Conservation (phyloP, 2,113 vertebrate species). For the Nothocercus nigrocapillus region DNA sequence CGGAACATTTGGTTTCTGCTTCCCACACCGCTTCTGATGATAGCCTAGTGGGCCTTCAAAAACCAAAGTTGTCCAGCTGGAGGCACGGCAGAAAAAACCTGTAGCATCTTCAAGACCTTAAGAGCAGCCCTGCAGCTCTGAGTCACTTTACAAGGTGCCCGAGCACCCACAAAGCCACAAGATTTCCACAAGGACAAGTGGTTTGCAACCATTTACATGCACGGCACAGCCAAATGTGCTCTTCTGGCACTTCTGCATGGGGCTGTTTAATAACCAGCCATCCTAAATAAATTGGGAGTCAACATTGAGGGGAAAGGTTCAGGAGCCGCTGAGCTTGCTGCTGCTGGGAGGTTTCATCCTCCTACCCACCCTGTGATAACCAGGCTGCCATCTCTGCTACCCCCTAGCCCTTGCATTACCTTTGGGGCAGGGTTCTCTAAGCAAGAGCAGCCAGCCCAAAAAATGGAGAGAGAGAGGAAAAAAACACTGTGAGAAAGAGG, state of each 20-base stretch:
- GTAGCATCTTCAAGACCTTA: neutral
- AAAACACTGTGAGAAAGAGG: neutral
- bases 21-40: neutral
- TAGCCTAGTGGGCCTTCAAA: accelerated
- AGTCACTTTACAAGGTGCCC: neutral
- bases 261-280: neutral
- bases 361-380: neutral
- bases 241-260: neutral
- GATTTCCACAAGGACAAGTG: neutral
- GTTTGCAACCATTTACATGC: neutral
- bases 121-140: neutral
- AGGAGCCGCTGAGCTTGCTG: neutral
- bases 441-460: neutral
- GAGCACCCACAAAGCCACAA: neutral
- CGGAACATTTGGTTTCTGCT: neutral
- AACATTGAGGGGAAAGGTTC: neutral
- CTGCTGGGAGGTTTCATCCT: neutral
- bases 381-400: neutral
- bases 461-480: neutral
- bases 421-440: neutral
- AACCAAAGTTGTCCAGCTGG: neutral
- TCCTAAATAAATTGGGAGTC: neutral
- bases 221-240: neutral
- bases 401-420: neutral
- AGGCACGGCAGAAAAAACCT: neutral